These are phyloP conservation scores for Anas platyrhynchos DNA, from an alignment of 2,113 vertebrate genomes.

Conservation along the genomic window DNA sequence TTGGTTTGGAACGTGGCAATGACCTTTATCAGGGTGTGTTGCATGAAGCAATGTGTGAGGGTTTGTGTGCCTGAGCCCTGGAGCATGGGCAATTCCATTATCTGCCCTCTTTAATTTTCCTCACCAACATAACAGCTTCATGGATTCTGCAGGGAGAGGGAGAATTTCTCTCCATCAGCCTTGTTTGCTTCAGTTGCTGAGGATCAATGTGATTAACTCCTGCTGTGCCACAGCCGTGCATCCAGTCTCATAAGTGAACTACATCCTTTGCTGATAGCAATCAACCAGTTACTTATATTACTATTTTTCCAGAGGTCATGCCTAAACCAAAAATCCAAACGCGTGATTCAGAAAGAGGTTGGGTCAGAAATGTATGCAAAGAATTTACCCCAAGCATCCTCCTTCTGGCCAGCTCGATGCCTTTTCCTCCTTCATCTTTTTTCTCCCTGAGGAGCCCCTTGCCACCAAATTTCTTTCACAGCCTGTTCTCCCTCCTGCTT, in stretches of 20 bases:
- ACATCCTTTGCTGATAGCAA: neutral
- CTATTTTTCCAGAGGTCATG: neutral
- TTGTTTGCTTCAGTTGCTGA: neutral
- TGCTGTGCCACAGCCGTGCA: neutral
- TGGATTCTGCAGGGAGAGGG: neutral
- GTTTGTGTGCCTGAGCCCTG: neutral
- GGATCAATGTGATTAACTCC: neutral
- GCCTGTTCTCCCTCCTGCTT: neutral
- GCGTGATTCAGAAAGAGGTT: neutral
- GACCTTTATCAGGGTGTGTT: neutral
- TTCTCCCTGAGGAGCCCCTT: neutral
- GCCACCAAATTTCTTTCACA: neutral
- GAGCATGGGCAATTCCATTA: neutral
- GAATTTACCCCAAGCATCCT: neutral
- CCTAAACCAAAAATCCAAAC: neutral
- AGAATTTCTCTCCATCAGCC: neutral
- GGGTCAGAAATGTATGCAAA: neutral
- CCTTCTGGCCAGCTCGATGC: rapidly evolving
- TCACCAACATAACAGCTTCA: neutral
- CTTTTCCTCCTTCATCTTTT: neutral
- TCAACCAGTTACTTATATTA: neutral
- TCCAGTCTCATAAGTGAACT: neutral
- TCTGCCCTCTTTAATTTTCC: neutral
- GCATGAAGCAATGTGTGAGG: neutral
- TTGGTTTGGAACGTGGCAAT: neutral